Evolutionary conservation across 2,888 invertebrate genomes (phyloP), one percentile per base, ranked within the genome.

Genomic region (Amphipyra tragopoginis): DNA sequence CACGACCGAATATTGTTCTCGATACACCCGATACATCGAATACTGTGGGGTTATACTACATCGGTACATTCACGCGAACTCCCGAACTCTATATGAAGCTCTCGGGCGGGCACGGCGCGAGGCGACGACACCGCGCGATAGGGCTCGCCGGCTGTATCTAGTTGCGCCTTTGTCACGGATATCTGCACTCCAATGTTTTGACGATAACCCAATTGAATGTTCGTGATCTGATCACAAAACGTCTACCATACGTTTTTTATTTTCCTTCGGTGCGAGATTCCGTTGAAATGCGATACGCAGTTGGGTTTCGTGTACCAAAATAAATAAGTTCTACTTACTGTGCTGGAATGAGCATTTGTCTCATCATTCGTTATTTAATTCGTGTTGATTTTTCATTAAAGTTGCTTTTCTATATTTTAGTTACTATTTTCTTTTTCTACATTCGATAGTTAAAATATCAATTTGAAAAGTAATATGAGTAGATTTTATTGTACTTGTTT

Each of bases 1-100:
- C 91, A 91, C 85, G 86, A 87, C 90, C 90, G 86, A 91, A 90
- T 92, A 90, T 90, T 90, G 92, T 90, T 88, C 86, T 86, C 86
- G 84, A 86, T 88, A 87, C 86, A 86, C 72, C 65, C 71, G 54
- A 70, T 77, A 77, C 75, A 80, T 57, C 49, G 66, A 74, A 70
- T 63, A 69, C 70, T 70, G 21, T 21, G 57, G 71, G 60, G 57
- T 70, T 77, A 70, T 77, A 77, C 60, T 55, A 77, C 51, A 58
- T 48, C 15, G 53, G 52, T 66, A 72, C 55, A 59, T 63, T 57
- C 61, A 56, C 61, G 72, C 53, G 58, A 75, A 53, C 52, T 65
- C 56, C 64, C 75, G 65, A 77, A 65, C 63, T 61, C 62, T 77
- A 42, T 62, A 64, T 60, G 78, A 71, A 74, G 45, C 53, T 72